Evolutionary conservation across 2,888 invertebrate genomes (phyloP), one percentile per base, ranked within the genome.

Genomic region (Bhutanitis thaidina): DNA sequence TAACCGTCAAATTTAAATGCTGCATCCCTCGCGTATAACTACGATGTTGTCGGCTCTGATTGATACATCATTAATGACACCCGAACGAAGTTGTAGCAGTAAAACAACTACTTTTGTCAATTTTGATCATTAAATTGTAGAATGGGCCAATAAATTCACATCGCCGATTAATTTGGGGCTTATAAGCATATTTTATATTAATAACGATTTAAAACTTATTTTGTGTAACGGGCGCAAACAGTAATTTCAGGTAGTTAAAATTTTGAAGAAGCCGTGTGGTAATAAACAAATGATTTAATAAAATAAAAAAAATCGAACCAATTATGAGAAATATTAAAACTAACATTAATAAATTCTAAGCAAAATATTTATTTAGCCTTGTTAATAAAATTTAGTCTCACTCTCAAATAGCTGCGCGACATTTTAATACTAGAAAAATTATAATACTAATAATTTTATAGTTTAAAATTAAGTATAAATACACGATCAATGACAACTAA

Each of bases 21-120:
- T 44, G 38, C 48, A 58, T 60, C 65, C 69, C 69, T 45, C 32
- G 71, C 60, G 78, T 65, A 73, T 72, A 34, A 34, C 34, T 12
- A 12, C 13, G 12, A 2, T 7, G 34, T 7, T 12, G 34, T 12
- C 12, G 12, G n/a, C 34, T 69, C 69, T 81, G 83, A 86, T 83
- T 86, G 86, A 87, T 88, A 80, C 65, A 69, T 77, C 75, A 74
- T 74, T 86, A 83, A 88, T 87, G 77, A 77, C 69, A 71, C 65
- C 68, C 60, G 56, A 61, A 64, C 62, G 74, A 85, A 84, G 76
- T 85, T 85, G 77, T 69, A 64, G 52, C 60, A 60, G 61, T 59
- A 59, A 58, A 73, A 82, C 76, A 70, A 77, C 68, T 70, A 74
- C 68, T 80, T 80, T 78, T 70, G 68, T 69, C 74, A 84, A 82